Evolutionary conservation across 2,797 vertebrate species (phyloP).

Genomic region (Sebastes elongatus): DNA sequence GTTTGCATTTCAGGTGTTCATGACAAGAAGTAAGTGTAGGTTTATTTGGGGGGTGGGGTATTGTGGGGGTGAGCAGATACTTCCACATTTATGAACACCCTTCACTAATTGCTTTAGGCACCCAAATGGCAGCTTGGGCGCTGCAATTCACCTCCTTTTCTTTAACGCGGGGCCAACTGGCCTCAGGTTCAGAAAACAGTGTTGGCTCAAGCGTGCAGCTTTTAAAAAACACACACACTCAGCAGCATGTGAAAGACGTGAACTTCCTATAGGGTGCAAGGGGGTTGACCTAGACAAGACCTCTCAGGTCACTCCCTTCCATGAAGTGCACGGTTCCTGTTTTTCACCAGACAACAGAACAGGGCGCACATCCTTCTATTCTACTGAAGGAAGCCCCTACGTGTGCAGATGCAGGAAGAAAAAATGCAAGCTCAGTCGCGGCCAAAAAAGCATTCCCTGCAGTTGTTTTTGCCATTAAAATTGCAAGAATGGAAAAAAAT

Average conservation of each 20-base stretch:
- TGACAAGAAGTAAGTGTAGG: neutral
- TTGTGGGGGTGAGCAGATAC: conserved; percentile 16
- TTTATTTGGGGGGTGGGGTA: neutral
- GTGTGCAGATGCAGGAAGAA: conserved; percentile 61
- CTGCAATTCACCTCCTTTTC: conserved; percentile 50
- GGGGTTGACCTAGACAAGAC: conserved; percentile 61
- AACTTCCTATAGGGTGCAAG: conserved; percentile 59
- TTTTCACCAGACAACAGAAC: conserved; percentile 74
- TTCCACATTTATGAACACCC: conserved; percentile 55
- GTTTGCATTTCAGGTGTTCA: neutral
- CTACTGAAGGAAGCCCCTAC: conserved; percentile 76
- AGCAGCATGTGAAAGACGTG: conserved; percentile 55
- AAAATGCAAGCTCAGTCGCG: conserved; percentile 54
- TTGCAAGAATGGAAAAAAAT: conserved; percentile 24
- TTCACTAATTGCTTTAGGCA: conserved; percentile 64
- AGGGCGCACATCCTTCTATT: conserved; percentile 84
- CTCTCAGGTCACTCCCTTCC: conserved; percentile 53
- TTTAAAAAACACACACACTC: conserved; percentile 2
- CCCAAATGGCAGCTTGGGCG: conserved; percentile 56
- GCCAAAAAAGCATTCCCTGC: conserved; percentile 63
- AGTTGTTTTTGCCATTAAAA: conserved; percentile 18
- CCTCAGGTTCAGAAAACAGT: conserved; percentile 60
- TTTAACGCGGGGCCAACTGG: conserved; percentile 64
- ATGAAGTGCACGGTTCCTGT: conserved; percentile 80
- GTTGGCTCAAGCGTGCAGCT: conserved; percentile 32